Percentiles rank a stretch among this genome's conserved stretches.
These are phyloP conservation scores for Callocephalon fimbriatum DNA, from an alignment of 2,113 vertebrate genomes.

Conservation along the genomic window DNA sequence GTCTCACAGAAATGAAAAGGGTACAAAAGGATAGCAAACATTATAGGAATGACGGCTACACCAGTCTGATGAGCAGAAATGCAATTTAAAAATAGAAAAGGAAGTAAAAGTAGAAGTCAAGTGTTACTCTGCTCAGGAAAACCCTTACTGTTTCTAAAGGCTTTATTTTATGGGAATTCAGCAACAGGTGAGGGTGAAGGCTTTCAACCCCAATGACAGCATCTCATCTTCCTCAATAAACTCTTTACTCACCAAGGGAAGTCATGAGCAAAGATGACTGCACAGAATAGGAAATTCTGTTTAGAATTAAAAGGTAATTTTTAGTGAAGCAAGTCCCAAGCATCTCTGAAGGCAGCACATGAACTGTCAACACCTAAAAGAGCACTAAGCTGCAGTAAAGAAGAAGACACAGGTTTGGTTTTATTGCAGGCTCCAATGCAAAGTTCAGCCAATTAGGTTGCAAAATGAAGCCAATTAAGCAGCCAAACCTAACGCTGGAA, in stretches of 20 bases:
- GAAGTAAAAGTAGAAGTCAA: neutral
- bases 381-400: neutral
- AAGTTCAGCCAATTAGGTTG: neutral
- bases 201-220: neutral
- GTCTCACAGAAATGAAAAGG: neutral
- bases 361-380: neutral
- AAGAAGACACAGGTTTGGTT: neutral
- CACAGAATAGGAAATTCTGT: neutral
- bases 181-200: neutral
- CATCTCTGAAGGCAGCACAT: neutral
- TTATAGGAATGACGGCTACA: neutral
- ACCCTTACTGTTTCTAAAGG: neutral
- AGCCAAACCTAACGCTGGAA: neutral
- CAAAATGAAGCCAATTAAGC: constrained; percentile 11
- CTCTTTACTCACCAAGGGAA: neutral
- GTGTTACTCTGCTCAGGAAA: neutral
- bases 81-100: neutral
- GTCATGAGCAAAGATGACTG: neutral
- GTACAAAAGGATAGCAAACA: neutral
- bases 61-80: neutral
- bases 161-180: neutral
- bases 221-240: neutral
- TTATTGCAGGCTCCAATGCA: neutral
- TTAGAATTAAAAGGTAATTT: neutral
- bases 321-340: neutral